phyloP scores from a whole-genome alignment of 2,113 vertebrate genomes.

The Rissa tridactyla region DNA sequence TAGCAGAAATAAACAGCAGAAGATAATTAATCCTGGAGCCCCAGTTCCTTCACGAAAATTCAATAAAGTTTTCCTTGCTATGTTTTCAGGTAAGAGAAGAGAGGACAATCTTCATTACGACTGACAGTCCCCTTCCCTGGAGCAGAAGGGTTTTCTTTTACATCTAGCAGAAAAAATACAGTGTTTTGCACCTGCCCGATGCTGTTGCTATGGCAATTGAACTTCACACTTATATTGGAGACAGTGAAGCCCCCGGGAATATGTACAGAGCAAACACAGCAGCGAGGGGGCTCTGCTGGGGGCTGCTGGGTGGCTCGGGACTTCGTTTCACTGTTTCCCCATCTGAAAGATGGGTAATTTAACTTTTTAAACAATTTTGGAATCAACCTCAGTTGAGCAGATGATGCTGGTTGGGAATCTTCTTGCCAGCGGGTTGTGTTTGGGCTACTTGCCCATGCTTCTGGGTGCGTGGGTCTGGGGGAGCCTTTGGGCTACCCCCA shows the following conservation, averaged over 20 bases:
- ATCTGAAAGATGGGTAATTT: neutral
- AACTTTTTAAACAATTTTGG: neutral
- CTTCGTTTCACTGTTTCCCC: neutral
- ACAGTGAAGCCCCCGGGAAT: neutral
- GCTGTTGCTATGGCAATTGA: constrained; percentile 45
- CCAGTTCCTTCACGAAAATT: neutral
- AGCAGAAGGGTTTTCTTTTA: constrained; percentile 11
- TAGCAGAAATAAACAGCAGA: neutral
- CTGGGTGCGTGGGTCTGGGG: fast-evolving
- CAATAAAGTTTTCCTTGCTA: constrained; percentile 17
- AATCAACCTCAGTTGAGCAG: neutral
- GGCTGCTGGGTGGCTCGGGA: neutral
- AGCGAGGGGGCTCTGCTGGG: neutral
- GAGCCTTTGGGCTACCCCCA: neutral
- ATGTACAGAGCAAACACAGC: neutral
- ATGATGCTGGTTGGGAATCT: neutral
- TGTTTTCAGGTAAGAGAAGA: neutral
- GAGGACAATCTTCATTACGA: neutral
- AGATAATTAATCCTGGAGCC: constrained; percentile 32
- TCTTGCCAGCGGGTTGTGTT: neutral
- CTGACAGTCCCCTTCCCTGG: neutral
- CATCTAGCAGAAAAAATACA: neutral
- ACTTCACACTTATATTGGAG: neutral
- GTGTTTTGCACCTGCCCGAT: neutral
- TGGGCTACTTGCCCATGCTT: neutral